phyloP scores from a whole-genome alignment of 64 coral and sea anemone genomes.

The Astreopora myriophthalma region DNA sequence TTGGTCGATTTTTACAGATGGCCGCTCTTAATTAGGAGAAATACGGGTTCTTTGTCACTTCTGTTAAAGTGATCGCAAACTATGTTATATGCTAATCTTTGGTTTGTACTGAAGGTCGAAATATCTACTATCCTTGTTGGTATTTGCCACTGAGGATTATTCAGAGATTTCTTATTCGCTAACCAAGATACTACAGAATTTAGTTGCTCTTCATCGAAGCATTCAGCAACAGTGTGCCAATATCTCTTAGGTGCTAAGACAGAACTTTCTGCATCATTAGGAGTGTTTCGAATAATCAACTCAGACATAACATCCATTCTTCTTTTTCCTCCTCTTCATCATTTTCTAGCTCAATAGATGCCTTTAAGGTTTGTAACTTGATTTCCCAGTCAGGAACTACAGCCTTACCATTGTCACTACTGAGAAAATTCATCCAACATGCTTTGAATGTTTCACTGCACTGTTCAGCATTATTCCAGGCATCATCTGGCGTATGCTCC shows the following conservation, averaged over 20 bases:
- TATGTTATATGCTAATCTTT: slow-evolving; percentile 38
- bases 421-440: slow-evolving; percentile 13
- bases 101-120: neutral
- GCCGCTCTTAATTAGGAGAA: neutral
- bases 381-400: slow-evolving; percentile 30
- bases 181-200: neutral
- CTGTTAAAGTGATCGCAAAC: slow-evolving; percentile 18
- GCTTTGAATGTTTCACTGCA: slow-evolving; percentile 5
- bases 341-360: neutral
- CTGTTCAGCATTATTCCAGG: slow-evolving; percentile 27
- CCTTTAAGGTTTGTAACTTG: neutral
- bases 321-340: slow-evolving; percentile 49
- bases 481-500: neutral
- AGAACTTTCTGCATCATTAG: neutral
- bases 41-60: slow-evolving; percentile 3
- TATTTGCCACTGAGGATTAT: neutral
- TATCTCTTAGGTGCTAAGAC: neutral
- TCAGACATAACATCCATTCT: slow-evolving; percentile 49
- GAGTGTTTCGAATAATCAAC: neutral
- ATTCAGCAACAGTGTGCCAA: neutral
- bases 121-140: neutral
- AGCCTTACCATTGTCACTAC: neutral
- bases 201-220: neutral
- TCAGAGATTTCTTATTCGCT: neutral
- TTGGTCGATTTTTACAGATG: too few species aligned